phyloP scores from a whole-genome alignment of 37 sponge, comb jelly and placozoan genomes.

The Beroe forskalii region DNA sequence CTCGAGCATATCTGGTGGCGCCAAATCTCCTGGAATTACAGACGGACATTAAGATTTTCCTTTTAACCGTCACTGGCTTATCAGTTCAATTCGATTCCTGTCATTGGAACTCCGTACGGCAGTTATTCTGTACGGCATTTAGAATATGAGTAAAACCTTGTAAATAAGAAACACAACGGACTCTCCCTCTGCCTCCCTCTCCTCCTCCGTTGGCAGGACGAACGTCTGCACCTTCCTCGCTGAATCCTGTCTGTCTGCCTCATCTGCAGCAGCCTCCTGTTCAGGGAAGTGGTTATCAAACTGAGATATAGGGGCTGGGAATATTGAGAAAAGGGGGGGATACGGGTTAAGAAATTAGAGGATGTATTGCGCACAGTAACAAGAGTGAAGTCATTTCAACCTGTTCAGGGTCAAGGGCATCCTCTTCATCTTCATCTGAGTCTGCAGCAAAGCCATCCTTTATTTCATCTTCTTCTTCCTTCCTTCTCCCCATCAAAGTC shows the following conservation, averaged over 20 bases:
- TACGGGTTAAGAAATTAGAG: too few relatives aligned
- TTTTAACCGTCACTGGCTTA: background rate
- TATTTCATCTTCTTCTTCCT: background rate
- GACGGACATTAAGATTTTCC: too few relatives aligned
- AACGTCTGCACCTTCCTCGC: constrained; percentile 66
- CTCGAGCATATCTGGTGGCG: constrained; percentile 2
- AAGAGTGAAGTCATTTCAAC: background rate
- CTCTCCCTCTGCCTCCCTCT: constrained; percentile 73
- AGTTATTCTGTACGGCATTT: too few relatives aligned
- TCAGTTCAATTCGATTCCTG: background rate
- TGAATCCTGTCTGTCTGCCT: constrained; percentile 66
- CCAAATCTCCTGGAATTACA: background rate
- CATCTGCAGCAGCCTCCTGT: constrained; percentile 54
- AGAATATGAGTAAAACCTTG: too few relatives aligned
- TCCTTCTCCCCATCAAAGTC: constrained; percentile 21
- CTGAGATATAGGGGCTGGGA: too few relatives aligned
- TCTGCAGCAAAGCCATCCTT: constrained; percentile 61
- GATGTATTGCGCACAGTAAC: background rate
- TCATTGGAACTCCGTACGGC: background rate
- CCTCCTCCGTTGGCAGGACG: constrained; percentile 75
- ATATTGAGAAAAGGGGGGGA: too few relatives aligned
- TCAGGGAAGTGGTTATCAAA: too few relatives aligned
- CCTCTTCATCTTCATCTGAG: constrained; percentile 67
- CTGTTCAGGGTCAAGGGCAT: background rate
- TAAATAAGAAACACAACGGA: too few relatives aligned